These are phyloP conservation scores for Gymnothorax reevesii DNA, from an alignment of 2,797 vertebrate species.

Conservation along the genomic window DNA sequence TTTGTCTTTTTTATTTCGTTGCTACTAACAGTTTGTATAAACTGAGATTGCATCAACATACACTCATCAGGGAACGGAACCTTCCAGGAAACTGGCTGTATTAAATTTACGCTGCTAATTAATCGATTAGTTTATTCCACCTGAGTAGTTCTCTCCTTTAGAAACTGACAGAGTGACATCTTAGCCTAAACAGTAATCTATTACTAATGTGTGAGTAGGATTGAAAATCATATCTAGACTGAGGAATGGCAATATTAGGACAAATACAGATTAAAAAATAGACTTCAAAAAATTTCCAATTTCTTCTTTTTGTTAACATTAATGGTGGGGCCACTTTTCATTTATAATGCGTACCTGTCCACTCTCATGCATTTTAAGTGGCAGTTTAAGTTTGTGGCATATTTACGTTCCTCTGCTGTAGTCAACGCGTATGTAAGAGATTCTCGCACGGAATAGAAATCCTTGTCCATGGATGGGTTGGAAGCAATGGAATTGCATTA, in stretches of 20 bases:
- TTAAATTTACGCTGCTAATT: slow-evolving; percentile 29
- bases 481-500: too few relatives aligned
- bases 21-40: not conserved
- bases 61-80: not conserved
- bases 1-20: not conserved
- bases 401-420: too few relatives aligned
- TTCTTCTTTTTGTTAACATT: too few relatives aligned
- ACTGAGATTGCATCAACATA: not conserved
- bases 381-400: too few relatives aligned
- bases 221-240: slow-evolving; percentile 27
- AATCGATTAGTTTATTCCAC: slow-evolving; percentile 31
- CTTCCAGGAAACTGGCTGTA: not conserved
- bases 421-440: too few relatives aligned
- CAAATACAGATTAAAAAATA: slow-evolving; percentile 21
- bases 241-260: too few relatives aligned
- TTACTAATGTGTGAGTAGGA: not conserved
- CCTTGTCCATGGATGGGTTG: too few relatives aligned
- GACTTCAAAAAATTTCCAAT: too few relatives aligned
- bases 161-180: slow-evolving; percentile 17
- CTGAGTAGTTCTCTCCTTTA: not conserved
- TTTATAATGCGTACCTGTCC: too few relatives aligned
- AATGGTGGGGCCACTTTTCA: too few relatives aligned
- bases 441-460: too few relatives aligned
- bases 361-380: too few relatives aligned
- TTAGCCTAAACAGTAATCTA: not conserved